phyloP scores from a whole-genome alignment of 1,140 invertebrate genomes.

The Drosophila sechellia region DNA sequence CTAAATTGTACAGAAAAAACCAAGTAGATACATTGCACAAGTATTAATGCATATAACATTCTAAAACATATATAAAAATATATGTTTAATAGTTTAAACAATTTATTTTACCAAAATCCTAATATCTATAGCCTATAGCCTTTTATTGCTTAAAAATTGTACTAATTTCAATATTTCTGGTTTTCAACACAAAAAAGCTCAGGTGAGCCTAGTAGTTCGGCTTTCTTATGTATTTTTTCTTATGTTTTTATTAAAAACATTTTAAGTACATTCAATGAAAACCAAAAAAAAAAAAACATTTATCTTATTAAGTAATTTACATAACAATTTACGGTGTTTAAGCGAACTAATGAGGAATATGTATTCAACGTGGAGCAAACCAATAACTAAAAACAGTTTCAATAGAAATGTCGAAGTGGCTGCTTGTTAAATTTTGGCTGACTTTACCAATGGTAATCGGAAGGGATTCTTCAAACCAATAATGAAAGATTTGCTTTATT shows the following conservation, averaged over 20 bases:
- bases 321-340: constrained; percentile 2
- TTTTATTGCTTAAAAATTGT: too few relatives aligned
- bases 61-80: too few relatives aligned
- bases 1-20: neutral
- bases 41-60: too few relatives aligned
- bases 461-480: neutral
- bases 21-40: neutral
- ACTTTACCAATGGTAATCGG: constrained; percentile 19
- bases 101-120: too few relatives aligned
- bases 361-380: neutral
- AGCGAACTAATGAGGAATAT: constrained; percentile 7
- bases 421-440: constrained; percentile 13
- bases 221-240: too few relatives aligned
- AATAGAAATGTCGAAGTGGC: constrained; percentile 20
- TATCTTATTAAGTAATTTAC: neutral
- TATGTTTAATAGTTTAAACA: too few relatives aligned
- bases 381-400: neutral
- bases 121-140: too few relatives aligned
- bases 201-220: too few relatives aligned
- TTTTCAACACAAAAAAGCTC: too few relatives aligned
- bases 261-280: neutral
- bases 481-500: neutral
- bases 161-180: too few relatives aligned
- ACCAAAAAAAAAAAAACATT: too few relatives aligned
- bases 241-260: neutral